Percentiles rank a stretch among this genome's conserved stretches.
These are phyloP conservation scores for Anhinga anhinga DNA, from an alignment of 2,113 vertebrate genomes.

Conservation along the genomic window DNA sequence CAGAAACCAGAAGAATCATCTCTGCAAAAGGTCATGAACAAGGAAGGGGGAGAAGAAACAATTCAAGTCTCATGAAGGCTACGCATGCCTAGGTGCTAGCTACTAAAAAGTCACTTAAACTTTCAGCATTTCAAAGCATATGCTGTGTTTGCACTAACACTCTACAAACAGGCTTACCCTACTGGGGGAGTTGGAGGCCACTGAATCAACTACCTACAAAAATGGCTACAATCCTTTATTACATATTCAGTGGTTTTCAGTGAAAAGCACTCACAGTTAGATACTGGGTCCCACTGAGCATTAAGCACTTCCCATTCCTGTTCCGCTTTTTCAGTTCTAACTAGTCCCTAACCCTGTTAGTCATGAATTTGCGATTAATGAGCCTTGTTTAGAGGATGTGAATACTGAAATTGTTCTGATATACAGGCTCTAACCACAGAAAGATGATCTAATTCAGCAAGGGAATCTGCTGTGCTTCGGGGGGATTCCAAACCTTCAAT, in stretches of 20 bases:
- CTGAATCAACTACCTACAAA: background rate
- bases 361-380: conserved; percentile 49
- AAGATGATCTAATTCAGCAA: background rate
- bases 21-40: background rate
- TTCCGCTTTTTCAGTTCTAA: background rate
- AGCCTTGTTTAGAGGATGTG: conserved; percentile 30
- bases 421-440: background rate
- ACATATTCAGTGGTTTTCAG: background rate
- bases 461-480: conserved; percentile 35
- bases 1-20: background rate
- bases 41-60: background rate
- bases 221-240: background rate
- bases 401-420: conserved; percentile 16
- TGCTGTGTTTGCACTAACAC: background rate
- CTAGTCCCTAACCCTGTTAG: conserved; percentile 32
- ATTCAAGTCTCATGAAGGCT: background rate
- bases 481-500: background rate
- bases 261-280: background rate
- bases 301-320: background rate
- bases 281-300: background rate
- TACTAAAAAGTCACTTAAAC: background rate
- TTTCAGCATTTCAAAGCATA: background rate
- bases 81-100: background rate
- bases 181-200: background rate
- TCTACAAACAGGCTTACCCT: background rate